Conservation (phyloP, 2,113 vertebrate species). For the Onychostruthus taczanowskii region DNA sequence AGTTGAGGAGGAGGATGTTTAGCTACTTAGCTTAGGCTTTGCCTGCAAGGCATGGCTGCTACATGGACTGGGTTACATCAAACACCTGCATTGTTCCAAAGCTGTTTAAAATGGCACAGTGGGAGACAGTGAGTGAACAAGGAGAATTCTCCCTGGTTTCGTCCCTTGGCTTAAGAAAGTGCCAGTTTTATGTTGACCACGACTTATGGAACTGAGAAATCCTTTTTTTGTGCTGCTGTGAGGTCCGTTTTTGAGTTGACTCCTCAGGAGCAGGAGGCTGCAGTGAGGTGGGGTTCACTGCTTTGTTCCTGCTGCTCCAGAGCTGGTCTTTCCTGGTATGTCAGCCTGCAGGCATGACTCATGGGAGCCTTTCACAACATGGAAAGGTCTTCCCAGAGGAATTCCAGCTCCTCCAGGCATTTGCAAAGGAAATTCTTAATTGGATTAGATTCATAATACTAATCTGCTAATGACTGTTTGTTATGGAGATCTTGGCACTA, state of each 20-base stretch:
- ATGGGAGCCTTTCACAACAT: constrained; percentile 28
- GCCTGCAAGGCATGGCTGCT: background rate
- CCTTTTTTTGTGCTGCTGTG: background rate
- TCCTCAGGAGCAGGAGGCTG: background rate
- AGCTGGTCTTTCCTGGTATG: constrained; percentile 55
- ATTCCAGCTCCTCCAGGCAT: constrained; percentile 53
- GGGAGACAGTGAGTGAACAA: background rate
- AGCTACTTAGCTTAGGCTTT: background rate
- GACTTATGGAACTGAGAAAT: background rate
- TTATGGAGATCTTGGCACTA: constrained; percentile 42
- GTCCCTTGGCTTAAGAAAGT: background rate
- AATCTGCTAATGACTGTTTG: constrained; percentile 58
- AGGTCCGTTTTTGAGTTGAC: background rate
- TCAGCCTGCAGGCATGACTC: constrained; percentile 37
- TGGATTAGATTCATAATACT: constrained; percentile 62
- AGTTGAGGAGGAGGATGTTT: background rate
- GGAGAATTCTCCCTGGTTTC: background rate
- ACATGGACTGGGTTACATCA: background rate
- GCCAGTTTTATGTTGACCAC: background rate
- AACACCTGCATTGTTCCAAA: background rate
- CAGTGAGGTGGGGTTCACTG: background rate
- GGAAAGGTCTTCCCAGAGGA: constrained; percentile 55
- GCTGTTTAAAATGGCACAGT: background rate
- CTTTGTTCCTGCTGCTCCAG: background rate
- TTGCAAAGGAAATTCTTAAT: constrained; percentile 67